Percentiles rank a stretch among this genome's conserved stretches.
Conservation (phyloP, 2,888 invertebrate species). For the Theodoxus fluviatilis region DNA sequence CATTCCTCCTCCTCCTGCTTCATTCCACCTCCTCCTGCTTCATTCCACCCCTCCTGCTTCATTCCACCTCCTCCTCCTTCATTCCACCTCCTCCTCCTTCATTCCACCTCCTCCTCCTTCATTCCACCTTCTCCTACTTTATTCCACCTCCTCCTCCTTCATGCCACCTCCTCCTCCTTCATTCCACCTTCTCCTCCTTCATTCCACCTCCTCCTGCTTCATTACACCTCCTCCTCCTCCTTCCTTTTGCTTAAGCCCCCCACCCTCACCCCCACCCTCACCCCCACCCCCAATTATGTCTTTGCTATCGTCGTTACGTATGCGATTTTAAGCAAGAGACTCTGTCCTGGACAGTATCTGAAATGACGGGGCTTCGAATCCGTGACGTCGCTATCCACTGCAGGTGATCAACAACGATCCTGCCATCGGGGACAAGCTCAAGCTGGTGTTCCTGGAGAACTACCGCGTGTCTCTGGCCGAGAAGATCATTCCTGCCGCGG, state of each 20-base stretch:
- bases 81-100: not conserved
- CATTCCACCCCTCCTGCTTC: not conserved
- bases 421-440: constrained; percentile 94
- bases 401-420: constrained; percentile 98
- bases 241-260: too few relatives aligned
- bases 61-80: not conserved
- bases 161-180: not conserved
- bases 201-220: constrained; percentile 9
- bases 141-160: not conserved
- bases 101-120: not conserved
- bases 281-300: too few relatives aligned
- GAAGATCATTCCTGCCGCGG: constrained; percentile 97
- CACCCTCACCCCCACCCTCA: too few relatives aligned
- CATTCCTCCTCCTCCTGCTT: not conserved
- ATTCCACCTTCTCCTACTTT: not conserved
- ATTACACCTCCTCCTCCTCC: not conserved
- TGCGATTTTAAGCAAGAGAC: too few relatives aligned
- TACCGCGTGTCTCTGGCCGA: constrained; percentile 98
- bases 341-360: too few relatives aligned
- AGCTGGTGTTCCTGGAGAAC: constrained; percentile 93
- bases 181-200: constrained; percentile 11
- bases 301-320: too few relatives aligned
- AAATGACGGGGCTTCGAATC: too few relatives aligned
- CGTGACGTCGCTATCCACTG: too few relatives aligned
- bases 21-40: not conserved